phyloP scores from a whole-genome alignment of 1,140 invertebrate genomes.

The Bombus ignitus region DNA sequence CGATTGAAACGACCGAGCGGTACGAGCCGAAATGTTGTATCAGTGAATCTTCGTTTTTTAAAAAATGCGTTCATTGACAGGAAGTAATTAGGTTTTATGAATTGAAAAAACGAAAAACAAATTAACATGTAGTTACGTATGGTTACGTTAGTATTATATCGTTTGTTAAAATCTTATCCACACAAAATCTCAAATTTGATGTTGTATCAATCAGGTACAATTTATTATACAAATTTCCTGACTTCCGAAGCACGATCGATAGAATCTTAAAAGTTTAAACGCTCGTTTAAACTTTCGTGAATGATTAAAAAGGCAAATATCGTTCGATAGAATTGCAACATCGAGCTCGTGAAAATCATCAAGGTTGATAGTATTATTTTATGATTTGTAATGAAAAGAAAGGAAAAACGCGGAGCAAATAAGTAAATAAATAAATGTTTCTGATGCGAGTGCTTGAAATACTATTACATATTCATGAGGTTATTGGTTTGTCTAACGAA shows the following conservation, averaged over 20 bases:
- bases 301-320: neutral
- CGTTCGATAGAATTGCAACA: neutral
- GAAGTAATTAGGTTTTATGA: neutral
- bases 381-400: neutral
- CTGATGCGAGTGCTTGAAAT: neutral
- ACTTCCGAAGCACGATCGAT: neutral
- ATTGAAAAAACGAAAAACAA: neutral
- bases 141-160: neutral
- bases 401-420: too few relatives aligned
- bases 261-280: neutral
- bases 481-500: conserved; percentile 21
- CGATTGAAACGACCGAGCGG: neutral
- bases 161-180: neutral
- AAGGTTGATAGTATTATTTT: neutral
- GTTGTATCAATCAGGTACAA: neutral
- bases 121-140: neutral
- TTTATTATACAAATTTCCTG: neutral
- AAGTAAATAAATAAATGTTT: neutral
- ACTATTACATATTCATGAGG: conserved; percentile 16
- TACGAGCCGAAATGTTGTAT: neutral
- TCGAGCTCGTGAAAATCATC: neutral
- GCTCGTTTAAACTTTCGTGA: neutral
- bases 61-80: neutral
- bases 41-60: neutral
- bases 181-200: neutral